A percentile compares a stretch with the other conserved stretches of the same genome.
Conservation (phyloP, 2,888 invertebrate genomes). For the Alcis repandata region DNA sequence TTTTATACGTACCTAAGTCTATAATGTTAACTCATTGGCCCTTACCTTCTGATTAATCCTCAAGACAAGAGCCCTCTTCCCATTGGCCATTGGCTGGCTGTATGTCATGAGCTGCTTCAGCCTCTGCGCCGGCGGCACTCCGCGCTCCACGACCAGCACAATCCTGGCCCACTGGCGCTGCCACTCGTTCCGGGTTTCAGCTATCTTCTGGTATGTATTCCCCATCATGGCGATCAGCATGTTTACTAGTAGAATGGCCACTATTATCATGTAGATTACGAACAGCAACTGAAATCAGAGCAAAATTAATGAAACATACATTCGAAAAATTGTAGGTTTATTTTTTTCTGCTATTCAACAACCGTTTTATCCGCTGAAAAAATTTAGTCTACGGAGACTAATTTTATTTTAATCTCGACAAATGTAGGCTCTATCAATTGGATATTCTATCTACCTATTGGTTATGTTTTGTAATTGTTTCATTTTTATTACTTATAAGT, state of each 20-base stretch:
- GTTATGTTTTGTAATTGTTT: too few relatives aligned
- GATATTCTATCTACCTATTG: too few relatives aligned
- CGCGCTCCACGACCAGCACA: slow-evolving; percentile 98
- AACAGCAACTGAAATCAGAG: slow-evolving; percentile 91
- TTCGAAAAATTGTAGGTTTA: too few relatives aligned
- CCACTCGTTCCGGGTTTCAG: slow-evolving; percentile 99
- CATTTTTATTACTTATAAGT: too few relatives aligned
- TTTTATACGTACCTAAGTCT: not conserved
- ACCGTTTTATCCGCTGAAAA: too few relatives aligned
- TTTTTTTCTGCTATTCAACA: too few relatives aligned
- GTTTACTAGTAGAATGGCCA: slow-evolving; percentile 97
- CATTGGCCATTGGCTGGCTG: slow-evolving; percentile 97
- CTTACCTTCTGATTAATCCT: slow-evolving; percentile 95
- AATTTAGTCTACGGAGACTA: too few relatives aligned
- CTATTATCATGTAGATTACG: slow-evolving; percentile 99
- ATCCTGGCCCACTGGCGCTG: slow-evolving; percentile 99
- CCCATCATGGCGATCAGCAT: slow-evolving; percentile 99
- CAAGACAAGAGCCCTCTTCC: slow-evolving; percentile 93
- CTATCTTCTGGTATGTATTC: slow-evolving; percentile 99
- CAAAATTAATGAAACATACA: not conserved
- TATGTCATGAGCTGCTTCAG: slow-evolving; percentile 95
- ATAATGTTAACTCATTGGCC: not conserved
- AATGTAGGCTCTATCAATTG: too few relatives aligned
- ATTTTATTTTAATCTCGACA: too few relatives aligned
- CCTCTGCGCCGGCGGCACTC: slow-evolving; percentile 96